Evolutionary conservation across 2,797 vertebrate species (phyloP), one percentile per base, ranked within the genome.

Genomic region (Xiphorhynchus erythropygius): DNA sequence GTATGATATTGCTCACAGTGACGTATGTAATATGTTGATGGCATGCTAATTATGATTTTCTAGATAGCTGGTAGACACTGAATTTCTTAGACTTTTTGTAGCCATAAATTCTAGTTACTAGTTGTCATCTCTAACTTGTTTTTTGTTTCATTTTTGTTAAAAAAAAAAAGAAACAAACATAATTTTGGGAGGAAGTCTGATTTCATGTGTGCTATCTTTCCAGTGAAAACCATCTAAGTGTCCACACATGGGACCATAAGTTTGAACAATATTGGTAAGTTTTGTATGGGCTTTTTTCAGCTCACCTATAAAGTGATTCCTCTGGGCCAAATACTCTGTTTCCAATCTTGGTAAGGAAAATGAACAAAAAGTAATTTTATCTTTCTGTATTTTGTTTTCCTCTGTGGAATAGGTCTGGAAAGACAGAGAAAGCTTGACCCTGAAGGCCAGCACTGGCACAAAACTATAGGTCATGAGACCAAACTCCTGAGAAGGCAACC

Each of bases 301-400:
- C 23, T 91, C 79, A 68, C 37, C 59, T 60, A 18, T 84, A 32
- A 89, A 93, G 44, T 2, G 27, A 57, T 68, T 93, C 46, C 64
- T 94, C n/a, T 91, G 64, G 60, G 78, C n/a, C 81, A 91, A 50
- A 14, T 37, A 53, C 30, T 65, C 47, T 27, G 9, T 82, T 92
- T 91, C 60, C 41, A 94, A 15, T 64, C 30, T 76, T 33, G n/a
- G 73, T 28, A 69, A 73, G 50, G 47, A 83, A 92, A 91, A 88
- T 84, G 60, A 96, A 83, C 12, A 85, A 55, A 71, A 92, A 81
- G 68, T 71, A 96, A 96, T 91, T 89, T 89, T 74, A 11, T 85
- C 47, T 69, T 73, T 53, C 44, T 84, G 46, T 80, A 18, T 81
- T 85, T 85, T 84, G 41, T 80, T 92, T 69, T 19, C 30, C 73